Base-by-base conservation (phyloP, 2,888 invertebrate genomes). In the Cosmia trapezina region DNA sequence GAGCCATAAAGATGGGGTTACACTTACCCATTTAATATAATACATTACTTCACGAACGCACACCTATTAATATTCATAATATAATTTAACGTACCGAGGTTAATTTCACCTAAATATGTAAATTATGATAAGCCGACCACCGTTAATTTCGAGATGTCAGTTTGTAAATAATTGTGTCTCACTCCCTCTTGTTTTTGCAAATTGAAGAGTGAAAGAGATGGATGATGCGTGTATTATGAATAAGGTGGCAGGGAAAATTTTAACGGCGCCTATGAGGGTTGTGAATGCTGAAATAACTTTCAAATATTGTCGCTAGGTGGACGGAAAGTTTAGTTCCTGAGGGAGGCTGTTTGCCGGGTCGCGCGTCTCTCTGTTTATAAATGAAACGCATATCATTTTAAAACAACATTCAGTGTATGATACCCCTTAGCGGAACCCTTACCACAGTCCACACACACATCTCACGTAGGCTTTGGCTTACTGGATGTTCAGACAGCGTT, bases 41-140 rank as follows among this genome's bases (percentile, higher is more conserved):
- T 86, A 91, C 89, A 91, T 92, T 91, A 90, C 88, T 73, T 85
- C 88, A 85, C 90, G 88, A 89, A 92, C 94, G 89, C 92, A 91
- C 88, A 88, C 89, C 94, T 92, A 96, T 96, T 96, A 96, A 96
- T 96, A 96, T 96, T 96, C 96, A 96, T 96, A 96, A 96, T 96
- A 96, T 94, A 96, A 96, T 96, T 95, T 95, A 95, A 94, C 95
- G 93, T 91, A 90, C 91, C 93, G 95, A 96, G 95, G 96, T 96
- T 96, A 96, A 96, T 96, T 95, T 95, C 93, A 94, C 96, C 96
- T 96, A 96, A 96, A 96, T 96, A 96, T 96, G 96, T 96, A 96
- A 96, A 96, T 96, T 96, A 96, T 96, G 95, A 96, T 96, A 95
- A 96, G 94, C 96, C 95, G 96, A 95, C 96, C 96, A 95, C 93